These are phyloP conservation scores for Planococcus citri DNA, from an alignment of 1,140 invertebrate species.

Conservation along the genomic window DNA sequence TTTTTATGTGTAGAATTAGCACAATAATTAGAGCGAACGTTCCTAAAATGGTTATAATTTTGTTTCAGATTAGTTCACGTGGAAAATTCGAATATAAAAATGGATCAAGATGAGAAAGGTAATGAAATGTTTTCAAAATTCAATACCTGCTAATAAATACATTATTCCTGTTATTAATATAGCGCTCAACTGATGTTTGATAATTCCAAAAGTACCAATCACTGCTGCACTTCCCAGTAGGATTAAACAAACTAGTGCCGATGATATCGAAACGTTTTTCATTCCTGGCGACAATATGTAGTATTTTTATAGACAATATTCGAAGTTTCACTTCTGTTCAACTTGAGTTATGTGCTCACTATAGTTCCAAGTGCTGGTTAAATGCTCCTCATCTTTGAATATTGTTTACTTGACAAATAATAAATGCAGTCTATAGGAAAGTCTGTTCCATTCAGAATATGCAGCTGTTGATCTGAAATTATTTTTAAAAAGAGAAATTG, in stretches of 20 bases:
- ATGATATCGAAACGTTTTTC: constrained; percentile 86
- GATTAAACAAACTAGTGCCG: constrained; percentile 76
- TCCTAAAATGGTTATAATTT: constrained; percentile 45
- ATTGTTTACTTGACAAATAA: not conserved
- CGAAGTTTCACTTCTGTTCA: not conserved
- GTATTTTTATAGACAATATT: too few species aligned
- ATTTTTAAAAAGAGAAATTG: too few species aligned
- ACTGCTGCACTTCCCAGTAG: constrained; percentile 66
- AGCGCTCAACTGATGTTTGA: constrained; percentile 75
- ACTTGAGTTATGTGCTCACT: not conserved
- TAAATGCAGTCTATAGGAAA: not conserved
- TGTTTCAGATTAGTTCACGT: not conserved
- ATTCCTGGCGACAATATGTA: constrained; percentile 68
- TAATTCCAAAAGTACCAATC: constrained; percentile 70
- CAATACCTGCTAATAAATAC: constrained; percentile 77
- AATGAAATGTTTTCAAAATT: constrained; percentile 18
- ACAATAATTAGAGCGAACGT: constrained; percentile 77
- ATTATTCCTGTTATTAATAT: constrained; percentile 82
- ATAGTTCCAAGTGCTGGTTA: not conserved
- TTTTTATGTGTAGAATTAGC: constrained; percentile 79
- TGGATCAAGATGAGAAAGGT: not conserved
- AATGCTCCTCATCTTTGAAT: not conserved
- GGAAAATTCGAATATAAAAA: not conserved
- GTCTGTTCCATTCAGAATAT: not conserved
- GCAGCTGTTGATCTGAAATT: not conserved